A percentile compares a stretch with the other conserved stretches of the same genome.
These are phyloP conservation scores for Sitta europaea DNA, from an alignment of 2,113 vertebrate species.

Conservation along the genomic window DNA sequence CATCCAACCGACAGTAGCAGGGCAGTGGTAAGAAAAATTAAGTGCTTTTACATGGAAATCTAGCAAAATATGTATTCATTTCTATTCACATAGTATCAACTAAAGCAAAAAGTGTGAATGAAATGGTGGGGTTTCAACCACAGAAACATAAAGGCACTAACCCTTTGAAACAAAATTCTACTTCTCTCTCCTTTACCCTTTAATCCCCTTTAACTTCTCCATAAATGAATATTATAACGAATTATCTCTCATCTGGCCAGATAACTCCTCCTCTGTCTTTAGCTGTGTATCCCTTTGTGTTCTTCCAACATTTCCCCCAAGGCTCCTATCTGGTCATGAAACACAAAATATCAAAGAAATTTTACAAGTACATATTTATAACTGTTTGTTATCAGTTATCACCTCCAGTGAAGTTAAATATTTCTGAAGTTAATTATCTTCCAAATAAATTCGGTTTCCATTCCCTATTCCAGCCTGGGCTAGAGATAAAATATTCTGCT, in stretches of 20 bases:
- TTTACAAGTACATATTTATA: neutral
- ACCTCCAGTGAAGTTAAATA: neutral
- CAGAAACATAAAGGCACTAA: neutral
- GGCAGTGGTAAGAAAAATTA: neutral
- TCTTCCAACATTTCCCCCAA: neutral
- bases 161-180: neutral
- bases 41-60: neutral
- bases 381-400: neutral
- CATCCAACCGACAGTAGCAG: neutral
- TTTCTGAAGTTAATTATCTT: neutral
- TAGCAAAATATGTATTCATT: neutral
- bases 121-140: neutral
- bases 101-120: neutral
- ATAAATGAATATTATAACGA: neutral
- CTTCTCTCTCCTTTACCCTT: neutral
- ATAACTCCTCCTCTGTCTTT: neutral
- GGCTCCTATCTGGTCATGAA: neutral
- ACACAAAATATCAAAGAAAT: neutral
- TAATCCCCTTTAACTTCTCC: neutral
- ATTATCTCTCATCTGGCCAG: neutral
- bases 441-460: accelerated
- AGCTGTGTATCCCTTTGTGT: neutral
- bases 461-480: neutral
- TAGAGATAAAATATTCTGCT: neutral
- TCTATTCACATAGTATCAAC: neutral